These are phyloP conservation scores for Lucilia cuprina DNA, from an alignment of 1,140 invertebrate genomes.

Conservation along the genomic window DNA sequence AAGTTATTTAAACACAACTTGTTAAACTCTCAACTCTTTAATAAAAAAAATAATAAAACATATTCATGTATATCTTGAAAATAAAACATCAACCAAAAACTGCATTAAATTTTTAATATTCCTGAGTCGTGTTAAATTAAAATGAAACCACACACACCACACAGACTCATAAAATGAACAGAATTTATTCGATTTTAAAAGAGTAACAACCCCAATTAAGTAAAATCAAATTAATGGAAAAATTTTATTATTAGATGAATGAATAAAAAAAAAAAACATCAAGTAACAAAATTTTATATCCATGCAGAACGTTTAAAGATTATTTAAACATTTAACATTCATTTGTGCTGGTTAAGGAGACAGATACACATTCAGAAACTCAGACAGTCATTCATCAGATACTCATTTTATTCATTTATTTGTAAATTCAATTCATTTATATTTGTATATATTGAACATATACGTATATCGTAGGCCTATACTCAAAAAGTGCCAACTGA, in stretches of 20 bases:
- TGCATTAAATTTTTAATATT: background rate
- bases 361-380: background rate
- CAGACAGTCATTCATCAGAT: background rate
- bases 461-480: too few species aligned
- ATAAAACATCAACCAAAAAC: background rate
- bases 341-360: background rate
- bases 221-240: constrained; percentile 16
- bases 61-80: background rate
- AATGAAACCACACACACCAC: background rate
- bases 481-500: too few species aligned
- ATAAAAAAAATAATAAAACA: background rate
- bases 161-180: background rate
- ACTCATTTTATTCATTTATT: background rate
- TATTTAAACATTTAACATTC: background rate
- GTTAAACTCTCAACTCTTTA: background rate
- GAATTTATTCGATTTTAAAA: constrained; percentile 22
- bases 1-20: background rate
- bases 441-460: too few species aligned
- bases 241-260: constrained; percentile 25
- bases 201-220: constrained; percentile 24
- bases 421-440: too few species aligned
- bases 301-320: background rate
- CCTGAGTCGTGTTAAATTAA: background rate
- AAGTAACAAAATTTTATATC: background rate
- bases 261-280: background rate